A percentile compares a stretch with the other conserved stretches of the same genome.
Conservation (phyloP, 2,113 vertebrate species). For the Oncorhynchus clarkii region DNA sequence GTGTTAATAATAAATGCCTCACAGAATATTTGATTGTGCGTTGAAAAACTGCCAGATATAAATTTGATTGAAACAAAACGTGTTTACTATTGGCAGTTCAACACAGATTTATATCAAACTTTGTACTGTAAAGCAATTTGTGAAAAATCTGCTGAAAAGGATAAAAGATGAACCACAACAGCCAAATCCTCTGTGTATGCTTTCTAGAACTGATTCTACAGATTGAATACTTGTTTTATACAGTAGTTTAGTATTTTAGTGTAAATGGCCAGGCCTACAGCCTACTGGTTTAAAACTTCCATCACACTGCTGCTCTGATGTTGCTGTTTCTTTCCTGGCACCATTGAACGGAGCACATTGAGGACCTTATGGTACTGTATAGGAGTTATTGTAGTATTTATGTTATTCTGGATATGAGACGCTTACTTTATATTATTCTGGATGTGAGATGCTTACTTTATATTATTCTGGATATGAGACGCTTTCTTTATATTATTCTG, state of each 20-base stretch:
- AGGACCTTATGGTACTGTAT: neutral
- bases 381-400: neutral
- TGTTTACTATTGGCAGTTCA: constrained; percentile 7
- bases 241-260: constrained; percentile 15
- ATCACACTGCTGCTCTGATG: neutral
- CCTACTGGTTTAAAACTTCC: neutral
- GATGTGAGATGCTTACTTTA: too few relatives aligned
- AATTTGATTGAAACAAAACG: neutral
- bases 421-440: too few relatives aligned
- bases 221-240: constrained; percentile 47
- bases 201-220: neutral
- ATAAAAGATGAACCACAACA: neutral
- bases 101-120: neutral
- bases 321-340: neutral
- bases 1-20: constrained; percentile 31
- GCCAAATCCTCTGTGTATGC: neutral
- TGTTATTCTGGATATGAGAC: neutral
- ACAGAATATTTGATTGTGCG: constrained; percentile 35
- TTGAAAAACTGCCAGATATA: constrained; percentile 9
- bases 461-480: too few relatives aligned
- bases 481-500: too few relatives aligned
- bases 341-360: neutral
- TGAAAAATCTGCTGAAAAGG: neutral
- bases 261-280: neutral
- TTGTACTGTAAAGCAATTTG: neutral